Base-by-base conservation (phyloP, 2,113 vertebrate genomes). In the Psephotus haematonotus region DNA sequence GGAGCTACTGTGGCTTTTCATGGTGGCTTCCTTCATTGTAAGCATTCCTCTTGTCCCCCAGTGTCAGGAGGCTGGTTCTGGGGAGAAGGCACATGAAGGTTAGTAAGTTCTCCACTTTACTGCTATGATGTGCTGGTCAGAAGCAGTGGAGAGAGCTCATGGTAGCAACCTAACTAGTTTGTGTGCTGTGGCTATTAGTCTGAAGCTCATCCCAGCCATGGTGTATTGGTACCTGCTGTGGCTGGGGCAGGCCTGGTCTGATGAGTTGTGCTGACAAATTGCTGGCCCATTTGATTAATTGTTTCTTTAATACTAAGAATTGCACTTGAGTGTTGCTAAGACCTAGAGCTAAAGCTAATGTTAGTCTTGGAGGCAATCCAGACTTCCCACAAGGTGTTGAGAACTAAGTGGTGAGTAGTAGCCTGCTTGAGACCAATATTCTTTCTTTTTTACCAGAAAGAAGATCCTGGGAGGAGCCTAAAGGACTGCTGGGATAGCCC, bases 401-500 rank as follows among this genome's bases (percentile, higher is more conserved):
- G 91, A 79, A 63, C 69, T 2, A 6, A 13, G 17, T 53, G 35
- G 35, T 52, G 35, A 78, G 53, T 89, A 65, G n/a, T 59, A 55
- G 72, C 18, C n/a, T 85, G 19, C 65, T 80, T 90, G 85, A 82
- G 49, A 80, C 52, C 71, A 91, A 69, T 77, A 27, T 52, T 62
- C 91, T 4, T 79, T 94, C 60, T 72, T 78, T 74, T 95, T 39
- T 53, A 80, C 47, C 97, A 99, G 99, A 99, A 99, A 96, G 98
- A 99, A 96, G 99, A 99, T 89, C 95, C 97, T 89, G 96, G 95
- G 89, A 98, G 98, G 94, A 98, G 97, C 77, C 92, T 98, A 69
- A 98, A 98, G 93, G 98, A 99, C 87, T 98, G 97, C 97, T 98
- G 99, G 97, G 98, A 99, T 89, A 94, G 95, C 55, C 95, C 94